Base-by-base conservation (phyloP, 2,888 invertebrate species). In the Athalia cordata region DNA sequence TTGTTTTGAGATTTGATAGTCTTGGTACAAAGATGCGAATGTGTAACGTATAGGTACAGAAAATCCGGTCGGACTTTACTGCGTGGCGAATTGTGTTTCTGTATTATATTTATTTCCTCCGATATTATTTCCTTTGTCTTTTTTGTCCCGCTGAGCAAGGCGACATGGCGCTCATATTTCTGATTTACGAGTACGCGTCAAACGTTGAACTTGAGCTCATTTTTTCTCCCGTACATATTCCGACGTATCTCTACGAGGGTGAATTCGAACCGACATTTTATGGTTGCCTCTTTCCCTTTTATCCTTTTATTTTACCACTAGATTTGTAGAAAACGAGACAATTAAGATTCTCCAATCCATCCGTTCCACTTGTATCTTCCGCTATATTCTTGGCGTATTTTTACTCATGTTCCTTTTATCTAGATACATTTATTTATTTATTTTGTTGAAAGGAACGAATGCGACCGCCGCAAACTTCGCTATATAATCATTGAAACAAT, bases 161-260 rank as follows among this genome's bases (percentile, higher is more conserved):
- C 72, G 72, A 72, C 72, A 72, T 72, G 72, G 72, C 57, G 45
- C 72, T 72, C 72, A 72, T 72, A 72, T 72, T 72, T 59, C 72
- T 72, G 72, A 72, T 72, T 72, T 72, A 72, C 72, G 72, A 72
- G 72, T 72, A 57, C 72, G 59, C 72, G 72, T 72, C 72, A 72
- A 72, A 59, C 72, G 57, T 47, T 72, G 72, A 72, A 72, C 72
- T 59, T 72, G 72, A 72, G 72, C 72, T 72, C 72, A 72, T 72
- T 72, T 72, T 72, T 72, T 72, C 72, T 47, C 43, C 6, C 13
- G 13, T 59, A 72, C 72, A 59, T 59, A 72, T 72, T 57, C 72
- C 72, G 72, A 57, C 57, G 52, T 68, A 9, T 11, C 55, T 55
- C n/a, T 5, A 7, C 68, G 13, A 47, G 47, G 11, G 59, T 72